Evolutionary conservation across 2,888 invertebrate genomes (phyloP), one percentile per base, ranked within the genome.

Genomic region (Oxystoma pomonae): DNA sequence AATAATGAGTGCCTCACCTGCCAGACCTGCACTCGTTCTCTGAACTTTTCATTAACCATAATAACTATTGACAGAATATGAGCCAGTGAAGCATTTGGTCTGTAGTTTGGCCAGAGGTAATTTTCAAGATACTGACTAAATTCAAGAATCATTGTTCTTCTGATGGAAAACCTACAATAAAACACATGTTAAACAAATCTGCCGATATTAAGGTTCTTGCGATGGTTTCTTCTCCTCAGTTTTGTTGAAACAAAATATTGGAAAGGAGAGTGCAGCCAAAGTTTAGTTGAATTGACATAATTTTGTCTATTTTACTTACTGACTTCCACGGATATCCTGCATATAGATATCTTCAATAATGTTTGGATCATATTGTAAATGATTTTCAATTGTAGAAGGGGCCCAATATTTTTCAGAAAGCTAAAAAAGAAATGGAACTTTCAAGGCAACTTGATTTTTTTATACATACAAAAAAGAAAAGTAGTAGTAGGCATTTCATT

Each of bases 31-130:
- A 98, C 96, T 60, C 98, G 84, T 81, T 99, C 99, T 1, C 98
- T 84, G 76, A 97, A 96, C 79, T 99, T 99, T 78, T 99, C 98
- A 82, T 99, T 99, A 56, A 98, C 89, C 94, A 99, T 96, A 0
- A 94, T 90, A n/a, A 96, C 92, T 68, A 99, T 95, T 0, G 98
- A 97, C 88, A 99, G 88, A 75, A 97, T 87, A 78, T 98, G 97
- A n/a, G 91, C 89, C 72, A 90, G 87, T 1, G 90, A 86, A 1
- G 94, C 89, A n/a, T 86, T 87, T 0, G 89, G 85, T 61, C 84
- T 83, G 79, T 94, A 99, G 81, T 98, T 94, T 0, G 97, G 96
- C 99, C 98, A 99, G 59, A 99, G 79, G 79, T 93, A 98, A 75
- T 93, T 94, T 80, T 99, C 99, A 71, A 99, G 80, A 79, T 98